Conservation (phyloP, 2,797 vertebrate species). For the Lithobates pipiens region DNA sequence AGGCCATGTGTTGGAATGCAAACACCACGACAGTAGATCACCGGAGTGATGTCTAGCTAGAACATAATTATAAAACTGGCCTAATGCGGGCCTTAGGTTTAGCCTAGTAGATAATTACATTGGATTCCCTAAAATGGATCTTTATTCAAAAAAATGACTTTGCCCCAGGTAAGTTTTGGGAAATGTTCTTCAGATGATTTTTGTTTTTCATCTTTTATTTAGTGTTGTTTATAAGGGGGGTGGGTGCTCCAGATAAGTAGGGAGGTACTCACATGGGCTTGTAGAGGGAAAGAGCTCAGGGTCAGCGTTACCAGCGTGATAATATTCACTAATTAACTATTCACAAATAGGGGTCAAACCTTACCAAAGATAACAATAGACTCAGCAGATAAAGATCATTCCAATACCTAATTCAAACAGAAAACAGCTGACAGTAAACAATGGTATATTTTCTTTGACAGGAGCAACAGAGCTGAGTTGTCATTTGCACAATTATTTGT, state of each 20-base stretch:
- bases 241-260: too few relatives aligned
- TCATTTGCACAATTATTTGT: neutral
- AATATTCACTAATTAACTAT: neutral
- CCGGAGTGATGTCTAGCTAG: neutral
- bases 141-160: too few relatives aligned
- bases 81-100: neutral
- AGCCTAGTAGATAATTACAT: neutral
- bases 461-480: neutral
- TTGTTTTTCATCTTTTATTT: too few relatives aligned
- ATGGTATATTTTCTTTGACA: neutral
- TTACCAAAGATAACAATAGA: neutral
- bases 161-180: too few relatives aligned
- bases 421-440: too few relatives aligned
- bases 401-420: neutral
- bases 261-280: neutral
- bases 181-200: too few relatives aligned
- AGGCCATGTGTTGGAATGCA: neutral
- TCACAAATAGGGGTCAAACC: neutral
- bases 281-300: neutral
- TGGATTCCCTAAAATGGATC: too few relatives aligned
- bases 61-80: neutral
- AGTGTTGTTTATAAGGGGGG: too few relatives aligned
- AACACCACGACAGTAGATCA: neutral
- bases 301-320: neutral
- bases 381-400: neutral